phyloP scores from a whole-genome alignment of 1,140 invertebrate genomes.

The Pseudobourletiella spinata region DNA sequence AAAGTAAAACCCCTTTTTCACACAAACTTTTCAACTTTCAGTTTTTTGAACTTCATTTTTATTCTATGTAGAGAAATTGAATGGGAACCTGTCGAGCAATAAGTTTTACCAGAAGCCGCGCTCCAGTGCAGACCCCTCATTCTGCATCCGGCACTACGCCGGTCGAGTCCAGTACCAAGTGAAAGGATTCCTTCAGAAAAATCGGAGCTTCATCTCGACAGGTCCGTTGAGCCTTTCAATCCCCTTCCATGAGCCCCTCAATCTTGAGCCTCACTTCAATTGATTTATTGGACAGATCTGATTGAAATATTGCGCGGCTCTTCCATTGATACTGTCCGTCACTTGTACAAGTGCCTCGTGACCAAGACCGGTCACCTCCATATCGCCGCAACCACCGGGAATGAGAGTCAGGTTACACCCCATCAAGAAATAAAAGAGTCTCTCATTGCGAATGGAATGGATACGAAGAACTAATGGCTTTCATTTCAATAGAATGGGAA shows the following conservation, averaged over 20 bases:
- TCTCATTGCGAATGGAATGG: neutral
- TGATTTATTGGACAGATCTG: slow-evolving; percentile 47
- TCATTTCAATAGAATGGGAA: slow-evolving; percentile 32
- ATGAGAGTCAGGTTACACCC: no score
- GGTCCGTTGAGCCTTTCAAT: slow-evolving; percentile 1
- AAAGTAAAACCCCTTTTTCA: no score
- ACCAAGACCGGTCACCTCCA: slow-evolving; percentile 70
- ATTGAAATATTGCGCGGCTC: slow-evolving; percentile 66
- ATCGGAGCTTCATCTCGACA: slow-evolving; percentile 68
- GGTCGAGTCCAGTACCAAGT: slow-evolving; percentile 68
- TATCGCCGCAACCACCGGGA: slow-evolving; percentile 41
- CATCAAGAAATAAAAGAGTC: no score
- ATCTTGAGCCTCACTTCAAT: neutral
- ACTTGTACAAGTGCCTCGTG: slow-evolving; percentile 69
- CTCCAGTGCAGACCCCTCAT: slow-evolving; percentile 57
- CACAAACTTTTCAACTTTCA: no score
- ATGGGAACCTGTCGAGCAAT: slow-evolving; percentile 61
- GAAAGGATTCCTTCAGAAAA: slow-evolving; percentile 70
- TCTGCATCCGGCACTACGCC: slow-evolving; percentile 65
- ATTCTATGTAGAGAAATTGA: slow-evolving; percentile 74
- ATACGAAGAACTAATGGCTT: neutral
- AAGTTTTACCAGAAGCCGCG: slow-evolving; percentile 67
- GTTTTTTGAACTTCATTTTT: no score
- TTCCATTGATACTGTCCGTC: slow-evolving; percentile 59
- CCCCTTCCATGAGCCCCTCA: no score